Evolutionary conservation across 1,140 invertebrate genomes (phyloP).

Genomic region (Reticulitermes speratus): DNA sequence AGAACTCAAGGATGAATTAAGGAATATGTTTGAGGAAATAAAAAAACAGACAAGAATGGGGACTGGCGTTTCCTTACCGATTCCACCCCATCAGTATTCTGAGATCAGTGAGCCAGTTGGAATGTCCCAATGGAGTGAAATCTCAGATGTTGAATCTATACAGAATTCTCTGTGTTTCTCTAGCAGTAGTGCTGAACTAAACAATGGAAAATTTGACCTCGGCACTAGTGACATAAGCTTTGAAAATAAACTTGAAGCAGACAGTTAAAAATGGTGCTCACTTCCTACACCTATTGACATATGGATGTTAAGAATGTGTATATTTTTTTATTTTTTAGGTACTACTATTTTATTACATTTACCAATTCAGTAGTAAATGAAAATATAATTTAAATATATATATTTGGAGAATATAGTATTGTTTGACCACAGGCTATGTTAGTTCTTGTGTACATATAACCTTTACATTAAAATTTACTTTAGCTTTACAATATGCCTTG

Average conservation of each 20-base stretch:
- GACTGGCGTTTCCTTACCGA: neutral
- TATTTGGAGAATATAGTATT: neutral
- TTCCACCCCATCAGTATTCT: neutral
- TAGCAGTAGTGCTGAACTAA: neutral
- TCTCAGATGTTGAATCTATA: neutral
- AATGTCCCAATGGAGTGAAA: conserved; percentile 4
- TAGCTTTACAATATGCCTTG: no score
- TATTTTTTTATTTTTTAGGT: neutral
- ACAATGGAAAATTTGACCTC: neutral
- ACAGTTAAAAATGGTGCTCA: neutral
- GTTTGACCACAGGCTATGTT: neutral
- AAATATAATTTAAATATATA: neutral
- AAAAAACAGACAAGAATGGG: neutral
- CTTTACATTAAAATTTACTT: no score
- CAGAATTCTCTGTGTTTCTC: neutral
- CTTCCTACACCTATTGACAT: no score
- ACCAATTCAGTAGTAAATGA: neutral
- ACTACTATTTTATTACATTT: neutral
- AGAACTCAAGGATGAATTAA: neutral
- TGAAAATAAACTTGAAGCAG: neutral
- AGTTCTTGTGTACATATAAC: neutral
- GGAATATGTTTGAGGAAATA: neutral
- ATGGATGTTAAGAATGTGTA: no score
- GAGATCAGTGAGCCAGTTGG: conserved; percentile 5
- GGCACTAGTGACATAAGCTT: neutral